Base-by-base conservation (phyloP, 2,888 invertebrate species). In the Drosophila limbata region DNA sequence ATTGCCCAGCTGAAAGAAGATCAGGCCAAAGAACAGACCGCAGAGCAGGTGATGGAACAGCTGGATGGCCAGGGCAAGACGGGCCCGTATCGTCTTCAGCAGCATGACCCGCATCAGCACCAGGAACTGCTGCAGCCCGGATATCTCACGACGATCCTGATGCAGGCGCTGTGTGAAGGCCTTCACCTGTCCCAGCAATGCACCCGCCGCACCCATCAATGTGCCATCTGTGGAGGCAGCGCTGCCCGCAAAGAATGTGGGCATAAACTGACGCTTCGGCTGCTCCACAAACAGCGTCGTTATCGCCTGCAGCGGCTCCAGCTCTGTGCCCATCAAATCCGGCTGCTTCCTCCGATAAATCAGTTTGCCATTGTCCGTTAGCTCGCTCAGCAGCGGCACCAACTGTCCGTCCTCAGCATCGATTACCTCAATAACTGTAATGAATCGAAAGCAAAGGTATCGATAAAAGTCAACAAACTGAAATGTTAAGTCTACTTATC, bases 1-100 rank as follows among this genome's bases (percentile, higher is more conserved):
- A 81, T 95, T 94, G 2, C 95, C 95, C 91, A 94, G 93, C 68
- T 94, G 94, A 86, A 94, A 94, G 91, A 95, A 95, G 72, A 95
- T 94, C 9, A 94, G 78, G 15, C 92, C 92, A 50, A 93, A 92
- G 37, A 94, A 93, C 2, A 94, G 11, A 0, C 94, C 94, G 79
- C 95, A 95, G 90, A 95, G 91, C 4, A 94, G 75, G 90, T 95
- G 95, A 82, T 95, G 95, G 4, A 94, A 75, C 6, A 94, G 90
- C 88, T 95, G 95, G 67, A 95, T 95, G 90, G 93, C 92, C 3
- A 95, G 88, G 35, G 94, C 94, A 92, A 93, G 93, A 60, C 93
- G 93, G 77, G 95, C 95, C 72, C 95, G 93, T 28, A 93, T 90
- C 72, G 94, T 94, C 80, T 95, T 95, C 73, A 93, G 90, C 82